Conservation (phyloP, 2,888 invertebrate genomes). For the Hetaerina titia region DNA sequence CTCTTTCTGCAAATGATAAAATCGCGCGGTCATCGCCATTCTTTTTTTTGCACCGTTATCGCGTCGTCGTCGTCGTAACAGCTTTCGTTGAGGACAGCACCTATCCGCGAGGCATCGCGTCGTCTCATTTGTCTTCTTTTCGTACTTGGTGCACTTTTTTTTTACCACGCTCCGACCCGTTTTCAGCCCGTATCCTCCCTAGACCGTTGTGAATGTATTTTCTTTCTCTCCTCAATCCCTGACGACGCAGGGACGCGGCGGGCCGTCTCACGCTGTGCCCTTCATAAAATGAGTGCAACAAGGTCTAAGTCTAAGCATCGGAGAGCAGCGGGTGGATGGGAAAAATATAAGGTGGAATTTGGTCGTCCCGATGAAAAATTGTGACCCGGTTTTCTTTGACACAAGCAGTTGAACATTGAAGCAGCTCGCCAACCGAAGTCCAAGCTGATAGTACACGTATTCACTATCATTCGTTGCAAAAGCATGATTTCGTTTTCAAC, state of each 20-base stretch:
- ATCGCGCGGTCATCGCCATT: neutral
- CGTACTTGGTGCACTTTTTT: neutral
- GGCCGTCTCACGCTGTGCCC: neutral
- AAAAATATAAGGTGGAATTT: neutral
- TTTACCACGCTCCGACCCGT: neutral
- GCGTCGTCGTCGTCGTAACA: neutral
- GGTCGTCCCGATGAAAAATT: neutral
- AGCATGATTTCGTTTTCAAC: too few relatives aligned
- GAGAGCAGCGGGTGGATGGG: neutral
- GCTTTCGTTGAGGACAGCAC: neutral
- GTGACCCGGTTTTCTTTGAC: neutral
- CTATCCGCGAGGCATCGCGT: neutral
- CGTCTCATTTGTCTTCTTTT: neutral
- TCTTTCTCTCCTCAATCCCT: neutral
- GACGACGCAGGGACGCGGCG: neutral
- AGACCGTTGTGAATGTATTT: neutral
- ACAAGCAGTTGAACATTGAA: too few relatives aligned
- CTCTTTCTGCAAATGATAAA: neutral
- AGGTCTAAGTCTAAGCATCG: neutral
- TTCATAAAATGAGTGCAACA: neutral
- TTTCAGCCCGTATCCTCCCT: neutral
- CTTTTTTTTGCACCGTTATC: slow-evolving; percentile 6
- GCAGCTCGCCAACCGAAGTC: too few relatives aligned
- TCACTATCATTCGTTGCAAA: too few relatives aligned
- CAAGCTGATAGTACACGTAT: too few relatives aligned